Conservation (phyloP, 2,888 invertebrate species). For the Leptarthrus brevirostris region DNA sequence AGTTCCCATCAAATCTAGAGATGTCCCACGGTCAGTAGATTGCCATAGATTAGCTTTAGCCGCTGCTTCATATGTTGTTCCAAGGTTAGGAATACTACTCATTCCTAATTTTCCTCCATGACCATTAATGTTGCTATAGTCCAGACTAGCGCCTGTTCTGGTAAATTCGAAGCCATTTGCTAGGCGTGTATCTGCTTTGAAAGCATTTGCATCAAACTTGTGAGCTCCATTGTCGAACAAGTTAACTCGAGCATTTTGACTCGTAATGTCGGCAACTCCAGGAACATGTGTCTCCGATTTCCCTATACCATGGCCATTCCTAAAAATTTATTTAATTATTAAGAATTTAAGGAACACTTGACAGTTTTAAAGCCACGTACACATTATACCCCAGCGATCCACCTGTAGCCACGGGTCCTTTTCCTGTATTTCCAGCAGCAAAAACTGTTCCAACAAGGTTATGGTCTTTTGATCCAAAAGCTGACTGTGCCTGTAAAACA, state of each 20-base stretch:
- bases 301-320: constrained; percentile 60
- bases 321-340: constrained; percentile 44
- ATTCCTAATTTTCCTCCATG: constrained; percentile 59
- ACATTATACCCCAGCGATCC: constrained; percentile 33
- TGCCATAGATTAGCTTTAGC: constrained; percentile 60
- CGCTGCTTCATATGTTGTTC: constrained; percentile 58
- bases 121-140: constrained; percentile 56
- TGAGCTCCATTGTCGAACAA: constrained; percentile 57
- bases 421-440: constrained; percentile 43
- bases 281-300: constrained; percentile 59
- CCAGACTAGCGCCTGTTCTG: neutral
- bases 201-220: constrained; percentile 57
- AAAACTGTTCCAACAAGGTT: constrained; percentile 35
- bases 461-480: constrained; percentile 32
- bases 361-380: constrained; percentile 36
- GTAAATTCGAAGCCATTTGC: constrained; percentile 55
- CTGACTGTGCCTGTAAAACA: neutral
- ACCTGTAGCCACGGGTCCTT: neutral
- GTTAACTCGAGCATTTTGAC: constrained; percentile 57
- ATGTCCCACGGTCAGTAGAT: constrained; percentile 58
- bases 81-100: constrained; percentile 58
- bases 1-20: constrained; percentile 59
- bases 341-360: neutral
- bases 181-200: constrained; percentile 58
- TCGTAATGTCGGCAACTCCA: constrained; percentile 55